phyloP scores from a whole-genome alignment of 2,113 vertebrate genomes.

The Lichenostomus cassidix region DNA sequence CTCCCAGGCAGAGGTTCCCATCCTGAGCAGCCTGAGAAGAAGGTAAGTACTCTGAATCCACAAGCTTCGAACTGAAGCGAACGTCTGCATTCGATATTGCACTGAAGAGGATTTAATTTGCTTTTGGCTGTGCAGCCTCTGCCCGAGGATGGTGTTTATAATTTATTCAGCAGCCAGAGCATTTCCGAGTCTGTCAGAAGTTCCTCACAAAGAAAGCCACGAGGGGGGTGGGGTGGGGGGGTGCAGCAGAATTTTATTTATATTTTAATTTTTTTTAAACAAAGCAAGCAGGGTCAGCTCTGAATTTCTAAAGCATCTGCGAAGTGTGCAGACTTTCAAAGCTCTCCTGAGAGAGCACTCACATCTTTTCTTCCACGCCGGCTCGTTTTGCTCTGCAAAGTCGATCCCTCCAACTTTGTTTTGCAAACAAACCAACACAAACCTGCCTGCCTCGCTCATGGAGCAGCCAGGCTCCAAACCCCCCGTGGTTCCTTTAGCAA shows the following conservation, averaged over 20 bases:
- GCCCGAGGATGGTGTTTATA: conserved; percentile 38
- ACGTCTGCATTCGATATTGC: background rate
- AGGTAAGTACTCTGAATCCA: background rate
- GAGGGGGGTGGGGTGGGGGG: too few relatives aligned
- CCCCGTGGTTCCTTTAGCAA: background rate
- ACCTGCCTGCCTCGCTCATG: background rate
- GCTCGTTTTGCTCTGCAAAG: background rate
- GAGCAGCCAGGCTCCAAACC: background rate
- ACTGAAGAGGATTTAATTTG: conserved; percentile 29
- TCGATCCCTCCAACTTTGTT: background rate
- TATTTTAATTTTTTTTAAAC: conserved; percentile 17
- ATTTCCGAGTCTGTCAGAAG: conserved; percentile 66
- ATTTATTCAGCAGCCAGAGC: conserved; percentile 63
- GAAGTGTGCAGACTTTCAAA: background rate
- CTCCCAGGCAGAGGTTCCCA: background rate
- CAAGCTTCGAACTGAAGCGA: background rate
- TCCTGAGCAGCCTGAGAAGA: background rate
- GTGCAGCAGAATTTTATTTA: background rate
- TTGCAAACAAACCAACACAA: background rate
- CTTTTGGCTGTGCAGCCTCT: conserved; percentile 27
- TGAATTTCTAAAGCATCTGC: background rate
- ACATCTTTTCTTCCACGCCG: background rate
- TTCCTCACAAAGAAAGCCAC: conserved; percentile 11
- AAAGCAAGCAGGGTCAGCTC: conserved; percentile 3
- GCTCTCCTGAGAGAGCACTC: background rate